These are phyloP conservation scores for Macropodus opercularis DNA, from an alignment of 2,797 vertebrate species.

Conservation along the genomic window DNA sequence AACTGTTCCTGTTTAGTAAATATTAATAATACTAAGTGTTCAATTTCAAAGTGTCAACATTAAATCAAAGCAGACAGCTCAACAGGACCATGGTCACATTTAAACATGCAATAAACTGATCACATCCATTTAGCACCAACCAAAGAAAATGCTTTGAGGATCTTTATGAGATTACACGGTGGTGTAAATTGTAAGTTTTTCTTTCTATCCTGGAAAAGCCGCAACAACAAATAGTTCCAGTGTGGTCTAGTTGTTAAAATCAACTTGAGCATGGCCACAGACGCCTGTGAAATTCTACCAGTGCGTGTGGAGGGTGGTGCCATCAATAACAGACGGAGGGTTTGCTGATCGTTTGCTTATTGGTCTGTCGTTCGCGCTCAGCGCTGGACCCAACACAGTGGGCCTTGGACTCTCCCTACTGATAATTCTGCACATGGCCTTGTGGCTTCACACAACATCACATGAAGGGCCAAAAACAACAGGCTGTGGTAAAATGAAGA, in stretches of 20 bases:
- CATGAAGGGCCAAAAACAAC: constrained; percentile 58
- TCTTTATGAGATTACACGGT: constrained; percentile 46
- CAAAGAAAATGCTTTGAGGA: constrained; percentile 46
- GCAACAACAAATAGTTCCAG: constrained; percentile 25
- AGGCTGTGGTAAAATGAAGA: constrained; percentile 54
- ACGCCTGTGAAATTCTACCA: constrained; percentile 46
- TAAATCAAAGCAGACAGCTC: constrained; percentile 20
- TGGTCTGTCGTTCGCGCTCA: neutral
- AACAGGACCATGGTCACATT: constrained; percentile 22
- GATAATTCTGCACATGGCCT: constrained; percentile 56
- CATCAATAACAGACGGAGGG: constrained; percentile 1
- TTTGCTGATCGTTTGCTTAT: neutral
- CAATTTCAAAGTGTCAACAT: neutral
- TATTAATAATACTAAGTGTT: too few species aligned
- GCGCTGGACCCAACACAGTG: constrained; percentile 11
- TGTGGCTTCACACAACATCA: constrained; percentile 67
- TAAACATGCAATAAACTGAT: constrained; percentile 44
- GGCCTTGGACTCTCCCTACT: constrained; percentile 43
- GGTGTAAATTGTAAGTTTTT: constrained; percentile 39
- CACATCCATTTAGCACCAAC: constrained; percentile 52
- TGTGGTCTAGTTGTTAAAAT: constrained; percentile 12
- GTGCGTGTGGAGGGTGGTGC: constrained; percentile 8
- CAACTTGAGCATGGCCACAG: constrained; percentile 12
- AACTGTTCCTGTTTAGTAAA: neutral
- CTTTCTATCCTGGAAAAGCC: constrained; percentile 27